These are phyloP conservation scores for Chalcosyrphus nemorum DNA, from an alignment of 2,888 invertebrate genomes.

Conservation along the genomic window DNA sequence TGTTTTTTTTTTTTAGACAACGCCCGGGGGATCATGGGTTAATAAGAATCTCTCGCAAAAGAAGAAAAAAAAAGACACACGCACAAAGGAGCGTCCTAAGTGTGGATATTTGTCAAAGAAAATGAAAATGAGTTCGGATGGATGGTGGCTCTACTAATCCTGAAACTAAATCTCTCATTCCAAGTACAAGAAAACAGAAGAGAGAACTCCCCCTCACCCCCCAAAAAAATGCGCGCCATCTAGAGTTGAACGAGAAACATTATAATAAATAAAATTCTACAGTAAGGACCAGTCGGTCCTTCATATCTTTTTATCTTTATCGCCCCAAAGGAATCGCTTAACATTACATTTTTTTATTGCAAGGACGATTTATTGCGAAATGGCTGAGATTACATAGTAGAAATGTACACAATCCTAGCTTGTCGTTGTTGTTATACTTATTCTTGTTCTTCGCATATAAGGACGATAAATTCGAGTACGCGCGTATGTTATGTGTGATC, in stretches of 20 bases:
- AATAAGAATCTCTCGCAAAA: conserved; percentile 19
- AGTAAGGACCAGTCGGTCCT: conserved; percentile 53
- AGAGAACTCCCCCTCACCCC: background rate
- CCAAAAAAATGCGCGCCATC: too few species aligned
- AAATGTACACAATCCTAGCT: background rate
- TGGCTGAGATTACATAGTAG: conserved; percentile 57
- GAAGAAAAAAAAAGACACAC: conserved; percentile 29
- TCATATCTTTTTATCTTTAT: conserved; percentile 70
- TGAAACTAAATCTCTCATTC: conserved; percentile 34
- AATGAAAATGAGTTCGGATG: conserved; percentile 27
- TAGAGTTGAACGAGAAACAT: conserved; percentile 31
- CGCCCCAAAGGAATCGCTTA: conserved; percentile 65
- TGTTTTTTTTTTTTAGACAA: conserved; percentile 16
- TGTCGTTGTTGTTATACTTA: conserved; percentile 3
- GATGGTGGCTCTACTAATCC: conserved; percentile 27
- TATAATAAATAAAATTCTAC: conserved; percentile 69
- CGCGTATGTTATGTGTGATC: conserved; percentile 49
- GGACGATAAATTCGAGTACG: conserved; percentile 17
- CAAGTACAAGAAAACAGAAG: background rate
- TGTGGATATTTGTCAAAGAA: conserved; percentile 58
- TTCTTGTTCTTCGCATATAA: conserved; percentile 18
- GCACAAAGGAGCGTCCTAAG: conserved; percentile 24
- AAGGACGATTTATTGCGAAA: conserved; percentile 68
- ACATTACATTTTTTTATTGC: conserved; percentile 66
- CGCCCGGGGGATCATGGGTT: conserved; percentile 35